Conservation (phyloP, 2,113 vertebrate species). For the Rousettus leschenaultii region DNA sequence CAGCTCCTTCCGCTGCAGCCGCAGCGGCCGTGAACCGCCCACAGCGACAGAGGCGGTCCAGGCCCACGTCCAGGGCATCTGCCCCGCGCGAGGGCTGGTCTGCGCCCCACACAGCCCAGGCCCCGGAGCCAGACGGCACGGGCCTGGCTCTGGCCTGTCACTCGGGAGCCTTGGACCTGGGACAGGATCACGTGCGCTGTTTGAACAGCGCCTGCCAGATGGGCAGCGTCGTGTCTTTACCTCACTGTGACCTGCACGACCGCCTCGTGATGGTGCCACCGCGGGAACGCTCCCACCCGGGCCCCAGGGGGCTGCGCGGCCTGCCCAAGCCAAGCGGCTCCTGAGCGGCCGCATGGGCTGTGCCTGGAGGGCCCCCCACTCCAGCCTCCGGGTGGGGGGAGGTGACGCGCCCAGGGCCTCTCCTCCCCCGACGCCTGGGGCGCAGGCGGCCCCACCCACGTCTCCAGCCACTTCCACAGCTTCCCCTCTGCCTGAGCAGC, state of each 20-base stretch:
- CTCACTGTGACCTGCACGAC: accelerated
- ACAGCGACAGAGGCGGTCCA: background rate
- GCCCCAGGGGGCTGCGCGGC: background rate
- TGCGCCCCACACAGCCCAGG: too few relatives aligned
- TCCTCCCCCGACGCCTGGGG: too few relatives aligned
- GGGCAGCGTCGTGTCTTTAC: accelerated
- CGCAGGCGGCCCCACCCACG: background rate
- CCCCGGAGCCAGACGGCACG: background rate
- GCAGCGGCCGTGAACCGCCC: background rate
- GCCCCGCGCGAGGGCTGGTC: background rate
- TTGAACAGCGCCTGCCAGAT: accelerated
- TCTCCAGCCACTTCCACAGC: background rate
- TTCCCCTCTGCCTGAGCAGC: background rate
- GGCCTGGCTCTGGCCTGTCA: background rate
- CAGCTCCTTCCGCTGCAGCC: background rate
- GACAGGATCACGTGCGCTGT: accelerated
- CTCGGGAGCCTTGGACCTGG: background rate
- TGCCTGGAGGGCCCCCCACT: background rate
- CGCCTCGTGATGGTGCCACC: too few relatives aligned
- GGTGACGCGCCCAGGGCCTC: background rate
- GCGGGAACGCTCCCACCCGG: accelerated
- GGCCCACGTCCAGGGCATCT: accelerated
- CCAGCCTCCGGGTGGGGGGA: background rate
- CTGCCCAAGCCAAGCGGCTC: background rate
- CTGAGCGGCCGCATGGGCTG: background rate